Evolutionary conservation across 2,113 vertebrate species (phyloP).

Genomic region (Semicossyphus pulcher): DNA sequence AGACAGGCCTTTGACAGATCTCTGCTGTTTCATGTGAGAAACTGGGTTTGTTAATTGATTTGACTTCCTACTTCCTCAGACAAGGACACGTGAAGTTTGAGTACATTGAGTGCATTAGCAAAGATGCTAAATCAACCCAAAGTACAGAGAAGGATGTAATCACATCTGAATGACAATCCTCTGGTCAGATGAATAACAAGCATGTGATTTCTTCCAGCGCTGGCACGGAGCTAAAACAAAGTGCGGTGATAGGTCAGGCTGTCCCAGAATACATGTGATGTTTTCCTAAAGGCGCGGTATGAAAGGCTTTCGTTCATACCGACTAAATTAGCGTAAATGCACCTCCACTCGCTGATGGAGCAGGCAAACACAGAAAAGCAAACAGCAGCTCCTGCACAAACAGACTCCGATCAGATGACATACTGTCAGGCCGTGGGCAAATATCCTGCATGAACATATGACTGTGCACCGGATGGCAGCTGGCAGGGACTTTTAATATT

Average conservation of each 20-base stretch:
- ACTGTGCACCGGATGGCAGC: not conserved
- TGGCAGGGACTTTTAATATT: not conserved
- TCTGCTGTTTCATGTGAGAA: too few species aligned
- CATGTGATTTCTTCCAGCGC: not conserved
- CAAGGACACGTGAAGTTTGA: not conserved
- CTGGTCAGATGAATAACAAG: not conserved
- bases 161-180: not conserved
- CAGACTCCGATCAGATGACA: slow-evolving; percentile 39
- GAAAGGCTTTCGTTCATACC: not conserved
- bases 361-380: slow-evolving; percentile 16
- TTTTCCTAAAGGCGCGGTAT: not conserved
- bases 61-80: not conserved
- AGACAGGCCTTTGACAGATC: not conserved
- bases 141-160: not conserved
- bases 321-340: not conserved
- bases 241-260: not conserved
- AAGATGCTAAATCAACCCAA: not conserved
- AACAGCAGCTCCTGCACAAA: slow-evolving; percentile 35
- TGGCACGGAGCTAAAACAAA: not conserved
- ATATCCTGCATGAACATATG: not conserved
- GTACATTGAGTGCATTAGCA: not conserved
- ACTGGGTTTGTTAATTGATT: too few species aligned
- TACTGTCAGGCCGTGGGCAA: not conserved
- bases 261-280: not conserved
- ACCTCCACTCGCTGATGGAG: not conserved